Evolutionary conservation across 2,888 invertebrate genomes (phyloP).

Genomic region (Andrena haemorrhoa): DNA sequence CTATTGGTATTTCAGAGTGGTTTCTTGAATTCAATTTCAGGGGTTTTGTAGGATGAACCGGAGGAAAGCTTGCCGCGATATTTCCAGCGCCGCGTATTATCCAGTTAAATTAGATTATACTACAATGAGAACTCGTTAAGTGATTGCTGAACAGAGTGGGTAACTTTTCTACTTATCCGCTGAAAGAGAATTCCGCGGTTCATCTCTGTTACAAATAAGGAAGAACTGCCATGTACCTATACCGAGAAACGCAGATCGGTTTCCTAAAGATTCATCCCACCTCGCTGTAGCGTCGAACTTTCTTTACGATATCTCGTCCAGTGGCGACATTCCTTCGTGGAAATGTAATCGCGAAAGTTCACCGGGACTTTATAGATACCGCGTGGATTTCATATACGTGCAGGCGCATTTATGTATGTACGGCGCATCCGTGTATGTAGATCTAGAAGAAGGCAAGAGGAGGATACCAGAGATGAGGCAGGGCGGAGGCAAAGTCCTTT

Average conservation of each 20-base stretch:
- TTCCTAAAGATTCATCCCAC: background rate
- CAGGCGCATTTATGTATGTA: background rate
- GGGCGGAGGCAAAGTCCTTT: conserved; percentile 58
- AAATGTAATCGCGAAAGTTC: conserved; percentile 60
- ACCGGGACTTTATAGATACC: conserved; percentile 43
- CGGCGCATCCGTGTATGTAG: conserved; percentile 3
- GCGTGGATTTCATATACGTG: conserved; percentile 18
- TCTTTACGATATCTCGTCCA: conserved; percentile 20
- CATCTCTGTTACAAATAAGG: background rate
- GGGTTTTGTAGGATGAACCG: too few relatives aligned
- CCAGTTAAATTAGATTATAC: background rate
- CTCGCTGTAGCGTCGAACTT: conserved; percentile 19
- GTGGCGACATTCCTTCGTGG: conserved; percentile 42
- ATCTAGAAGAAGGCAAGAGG: conserved; percentile 10
- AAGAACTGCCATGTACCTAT: too few relatives aligned
- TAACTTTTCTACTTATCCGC: background rate
- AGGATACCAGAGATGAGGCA: conserved; percentile 19
- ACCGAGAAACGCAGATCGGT: background rate
- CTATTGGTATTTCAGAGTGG: too few relatives aligned
- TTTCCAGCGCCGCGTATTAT: too few relatives aligned
- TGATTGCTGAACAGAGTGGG: background rate
- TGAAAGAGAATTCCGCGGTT: background rate
- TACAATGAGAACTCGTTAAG: background rate
- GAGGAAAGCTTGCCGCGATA: too few relatives aligned
- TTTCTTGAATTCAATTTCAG: too few relatives aligned